phyloP scores from a whole-genome alignment of 1,140 invertebrate species.

The Palaemon carinicauda region DNA sequence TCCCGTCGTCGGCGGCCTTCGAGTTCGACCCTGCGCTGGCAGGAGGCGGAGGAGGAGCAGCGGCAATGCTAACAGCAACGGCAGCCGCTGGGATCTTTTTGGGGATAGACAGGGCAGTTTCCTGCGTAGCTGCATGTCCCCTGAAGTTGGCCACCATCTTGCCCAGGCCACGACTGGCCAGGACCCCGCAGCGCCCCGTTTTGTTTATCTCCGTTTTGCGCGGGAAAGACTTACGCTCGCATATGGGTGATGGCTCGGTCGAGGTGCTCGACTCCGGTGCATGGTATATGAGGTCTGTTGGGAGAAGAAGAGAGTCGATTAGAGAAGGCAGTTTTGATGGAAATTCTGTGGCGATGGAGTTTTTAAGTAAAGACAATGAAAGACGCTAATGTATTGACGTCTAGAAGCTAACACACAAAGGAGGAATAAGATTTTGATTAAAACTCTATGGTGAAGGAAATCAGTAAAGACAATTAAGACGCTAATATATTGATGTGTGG shows the following conservation, averaged over 20 bases:
- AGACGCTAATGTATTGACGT: too few relatives aligned
- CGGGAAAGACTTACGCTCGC: constrained; percentile 68
- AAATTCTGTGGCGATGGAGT: too few relatives aligned
- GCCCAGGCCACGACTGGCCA: constrained; percentile 29
- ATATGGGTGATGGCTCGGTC: constrained; percentile 69
- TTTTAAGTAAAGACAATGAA: too few relatives aligned
- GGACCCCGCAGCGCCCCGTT: not conserved
- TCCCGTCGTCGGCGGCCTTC: constrained; percentile 39
- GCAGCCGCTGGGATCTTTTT: constrained; percentile 19
- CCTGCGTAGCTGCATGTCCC: constrained; percentile 15
- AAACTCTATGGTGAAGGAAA: too few relatives aligned
- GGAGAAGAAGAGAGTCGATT: constrained; percentile 47
- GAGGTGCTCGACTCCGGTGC: constrained; percentile 69
- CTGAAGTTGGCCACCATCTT: constrained; percentile 39
- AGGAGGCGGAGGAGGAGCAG: too few relatives aligned
- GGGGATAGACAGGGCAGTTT: constrained; percentile 37
- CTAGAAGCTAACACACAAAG: too few relatives aligned
- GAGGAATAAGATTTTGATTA: too few relatives aligned
- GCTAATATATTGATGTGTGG: too few relatives aligned
- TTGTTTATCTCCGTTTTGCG: constrained; percentile 46
- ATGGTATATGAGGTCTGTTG: constrained; percentile 68
- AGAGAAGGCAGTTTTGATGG: not conserved
- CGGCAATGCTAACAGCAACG: not conserved
- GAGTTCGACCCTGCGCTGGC: not conserved
- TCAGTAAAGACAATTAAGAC: too few relatives aligned